Percentiles rank a stretch among this genome's conserved stretches.
phyloP scores from a whole-genome alignment of 2,797 vertebrate species.

The Pogoniulus pusillus region DNA sequence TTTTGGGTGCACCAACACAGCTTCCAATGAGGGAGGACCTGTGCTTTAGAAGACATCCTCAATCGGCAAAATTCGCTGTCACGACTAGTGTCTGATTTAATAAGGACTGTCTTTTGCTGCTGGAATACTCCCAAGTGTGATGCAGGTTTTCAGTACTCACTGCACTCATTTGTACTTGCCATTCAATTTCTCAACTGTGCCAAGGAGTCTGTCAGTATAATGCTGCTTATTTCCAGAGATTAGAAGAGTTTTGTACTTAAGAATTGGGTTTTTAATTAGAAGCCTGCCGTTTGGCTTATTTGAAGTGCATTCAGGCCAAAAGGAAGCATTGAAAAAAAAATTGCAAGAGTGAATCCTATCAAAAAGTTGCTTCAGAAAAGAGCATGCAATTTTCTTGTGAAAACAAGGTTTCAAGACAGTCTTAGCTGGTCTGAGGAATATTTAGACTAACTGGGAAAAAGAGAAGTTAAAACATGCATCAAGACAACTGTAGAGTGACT shows the following conservation, averaged over 20 bases:
- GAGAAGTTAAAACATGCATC: not conserved
- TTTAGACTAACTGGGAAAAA: not conserved
- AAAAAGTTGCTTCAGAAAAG: not conserved
- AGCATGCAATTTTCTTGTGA: not conserved
- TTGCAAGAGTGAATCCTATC: not conserved
- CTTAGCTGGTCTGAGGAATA: not conserved
- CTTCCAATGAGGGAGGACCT: not conserved
- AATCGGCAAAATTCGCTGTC: not conserved
- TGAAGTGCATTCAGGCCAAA: conserved; percentile 4
- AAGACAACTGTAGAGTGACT: not conserved
- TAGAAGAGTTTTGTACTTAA: not conserved
- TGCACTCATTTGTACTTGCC: not conserved
- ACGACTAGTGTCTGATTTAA: not conserved
- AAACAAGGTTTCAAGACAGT: not conserved
- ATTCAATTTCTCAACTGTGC: not conserved
- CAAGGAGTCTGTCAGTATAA: not conserved
- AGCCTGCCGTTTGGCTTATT: not conserved
- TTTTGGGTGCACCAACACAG: not conserved
- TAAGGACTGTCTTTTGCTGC: not conserved
- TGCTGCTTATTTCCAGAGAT: not conserved
- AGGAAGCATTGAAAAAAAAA: not conserved
- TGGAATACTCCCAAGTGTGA: not conserved
- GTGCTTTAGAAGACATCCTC: not conserved
- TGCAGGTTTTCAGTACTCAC: not conserved
- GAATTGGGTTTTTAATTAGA: conserved; percentile 14